Percentiles rank a stretch among this genome's conserved stretches.
phyloP scores from a whole-genome alignment of 2,888 invertebrate genomes.

The Enchytraeus crypticus region DNA sequence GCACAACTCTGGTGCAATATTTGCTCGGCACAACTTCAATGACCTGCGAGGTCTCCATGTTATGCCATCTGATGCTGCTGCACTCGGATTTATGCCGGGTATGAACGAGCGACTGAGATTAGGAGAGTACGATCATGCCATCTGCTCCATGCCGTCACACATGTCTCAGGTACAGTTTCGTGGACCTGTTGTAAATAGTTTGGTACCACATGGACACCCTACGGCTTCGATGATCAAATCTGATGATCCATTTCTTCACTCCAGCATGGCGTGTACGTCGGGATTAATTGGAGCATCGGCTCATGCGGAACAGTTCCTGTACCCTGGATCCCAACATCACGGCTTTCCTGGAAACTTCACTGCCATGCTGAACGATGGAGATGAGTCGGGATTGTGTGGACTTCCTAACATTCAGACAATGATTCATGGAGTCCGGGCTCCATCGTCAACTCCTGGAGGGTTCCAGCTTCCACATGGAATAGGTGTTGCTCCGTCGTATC shows the following conservation, averaged over 20 bases:
- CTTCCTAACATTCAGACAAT: conserved; percentile 5
- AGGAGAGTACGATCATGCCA: neutral
- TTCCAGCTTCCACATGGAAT: neutral
- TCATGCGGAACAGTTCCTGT: neutral
- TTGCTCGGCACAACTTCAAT: neutral
- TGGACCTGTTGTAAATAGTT: too few species aligned
- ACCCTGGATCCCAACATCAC: too few species aligned
- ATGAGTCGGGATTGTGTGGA: neutral
- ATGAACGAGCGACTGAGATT: neutral
- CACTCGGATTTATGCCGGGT: too few species aligned
- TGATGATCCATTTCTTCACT: neutral
- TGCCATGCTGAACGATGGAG: neutral
- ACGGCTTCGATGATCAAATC: neutral
- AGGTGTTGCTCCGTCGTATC: neutral
- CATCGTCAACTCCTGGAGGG: neutral
- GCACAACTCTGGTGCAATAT: neutral
- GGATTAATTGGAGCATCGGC: neutral
- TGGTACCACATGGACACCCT: too few species aligned
- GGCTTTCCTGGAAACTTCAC: neutral
- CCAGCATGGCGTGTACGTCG: too few species aligned
- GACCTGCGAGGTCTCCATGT: too few species aligned
- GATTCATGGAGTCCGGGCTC: neutral
- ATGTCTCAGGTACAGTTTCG: too few species aligned
- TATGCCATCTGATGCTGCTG: too few species aligned
- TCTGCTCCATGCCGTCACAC: neutral